Evolutionary conservation across 2,113 vertebrate genomes (phyloP), one percentile per base, ranked within the genome.

Genomic region (Clarias macrocephalus): DNA sequence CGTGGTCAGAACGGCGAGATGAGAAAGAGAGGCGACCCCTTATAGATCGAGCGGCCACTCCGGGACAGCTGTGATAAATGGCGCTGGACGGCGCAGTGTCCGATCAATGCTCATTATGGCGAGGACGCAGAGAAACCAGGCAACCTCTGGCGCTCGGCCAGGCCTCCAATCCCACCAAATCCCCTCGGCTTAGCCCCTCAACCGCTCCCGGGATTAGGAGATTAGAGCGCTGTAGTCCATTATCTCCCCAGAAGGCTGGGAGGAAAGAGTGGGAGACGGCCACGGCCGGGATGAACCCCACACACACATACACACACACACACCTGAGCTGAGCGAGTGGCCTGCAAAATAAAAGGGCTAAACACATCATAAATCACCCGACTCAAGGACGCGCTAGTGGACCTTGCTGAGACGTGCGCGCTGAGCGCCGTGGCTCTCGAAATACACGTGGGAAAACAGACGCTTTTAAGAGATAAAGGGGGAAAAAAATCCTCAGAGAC

Each of bases 151-250:
- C 90, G 21, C 28, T 25, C 83, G 89, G 93, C 94, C 95, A 95
- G 92, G 91, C 90, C 92, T 90, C 88, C 91, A 83, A 91, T 89
- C 87, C 87, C 81, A 80, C 87, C 87, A 91, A 91, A 92, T 95
- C 94, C 94, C 93, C 93, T 92, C 91, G 93, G 94, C 91, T 95
- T 95, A 95, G 93, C 94, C 93, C 86, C 92, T 92, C 88, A 93
- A 92, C 93, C 94, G 94, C 93, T 94, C 92, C 94, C 88, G 88
- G 94, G 95, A 95, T 95, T 95, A 94, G 91, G 84, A 94, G 94
- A 95, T 95, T 95, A 95, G 93, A 95, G 93, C 91, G 68, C 68
- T 94, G 93, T 94, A 95, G 95, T 95, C 94, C 94, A 95, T 95
- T 95, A 95, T 95, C 93, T 95, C 92, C 87, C 88, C 87, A 65